These are phyloP conservation scores for Microplitis mediator DNA, from an alignment of 1,140 invertebrate species.

Conservation along the genomic window DNA sequence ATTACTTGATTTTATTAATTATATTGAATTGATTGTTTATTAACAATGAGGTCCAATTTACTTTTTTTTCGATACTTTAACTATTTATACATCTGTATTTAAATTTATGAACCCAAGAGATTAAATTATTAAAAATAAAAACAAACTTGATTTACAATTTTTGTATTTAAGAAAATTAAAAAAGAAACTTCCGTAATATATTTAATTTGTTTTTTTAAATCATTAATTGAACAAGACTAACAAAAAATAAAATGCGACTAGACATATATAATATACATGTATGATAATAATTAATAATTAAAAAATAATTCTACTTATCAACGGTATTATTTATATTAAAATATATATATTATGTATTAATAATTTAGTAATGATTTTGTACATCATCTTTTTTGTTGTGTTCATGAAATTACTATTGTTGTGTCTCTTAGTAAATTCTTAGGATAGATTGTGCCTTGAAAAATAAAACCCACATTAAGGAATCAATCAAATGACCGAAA, in stretches of 20 bases:
- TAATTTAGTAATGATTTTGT: slow-evolving; percentile 45
- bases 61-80: neutral
- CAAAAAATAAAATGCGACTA: neutral
- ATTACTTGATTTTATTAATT: neutral
- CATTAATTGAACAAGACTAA: no score
- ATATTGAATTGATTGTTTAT: no score
- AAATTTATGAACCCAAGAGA: no score
- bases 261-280: neutral
- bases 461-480: slow-evolving; percentile 11
- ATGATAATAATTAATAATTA: neutral
- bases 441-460: slow-evolving; percentile 43
- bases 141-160: no score
- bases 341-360: slow-evolving; percentile 37
- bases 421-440: slow-evolving; percentile 35
- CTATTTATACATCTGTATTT: neutral
- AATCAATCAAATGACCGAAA: slow-evolving; percentile 21
- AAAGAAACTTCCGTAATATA: neutral
- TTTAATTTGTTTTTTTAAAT: no score
- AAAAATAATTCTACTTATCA: slow-evolving; percentile 46
- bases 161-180: no score
- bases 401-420: slow-evolving; percentile 46
- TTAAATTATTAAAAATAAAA: no score
- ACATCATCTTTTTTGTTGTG: slow-evolving; percentile 43
- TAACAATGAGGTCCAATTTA: no score
- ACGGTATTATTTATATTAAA: slow-evolving; percentile 48